Evolutionary conservation across 2,113 vertebrate species (phyloP).

Genomic region (Patagioenas fasciata): DNA sequence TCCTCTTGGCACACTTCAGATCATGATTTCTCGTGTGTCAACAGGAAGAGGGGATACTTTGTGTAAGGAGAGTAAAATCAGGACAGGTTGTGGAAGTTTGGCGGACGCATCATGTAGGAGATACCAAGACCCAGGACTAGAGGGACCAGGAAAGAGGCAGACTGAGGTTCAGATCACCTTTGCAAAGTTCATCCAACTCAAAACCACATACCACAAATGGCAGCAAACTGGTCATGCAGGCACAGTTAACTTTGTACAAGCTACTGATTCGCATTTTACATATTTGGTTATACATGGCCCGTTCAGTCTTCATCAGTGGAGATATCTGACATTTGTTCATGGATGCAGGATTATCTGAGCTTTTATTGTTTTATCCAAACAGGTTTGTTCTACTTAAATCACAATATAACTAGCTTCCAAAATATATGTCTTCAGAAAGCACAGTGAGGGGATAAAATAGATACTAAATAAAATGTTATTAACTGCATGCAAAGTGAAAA

Average conservation of each 20-base stretch:
- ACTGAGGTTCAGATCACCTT: not conserved
- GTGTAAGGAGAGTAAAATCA: not conserved
- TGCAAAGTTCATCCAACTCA: not conserved
- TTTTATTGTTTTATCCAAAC: constrained; percentile 8
- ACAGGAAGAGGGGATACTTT: not conserved
- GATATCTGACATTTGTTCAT: not conserved
- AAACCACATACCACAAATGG: not conserved
- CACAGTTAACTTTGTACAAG: not conserved
- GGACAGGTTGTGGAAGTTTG: not conserved
- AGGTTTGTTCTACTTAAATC: not conserved
- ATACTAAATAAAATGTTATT: not conserved
- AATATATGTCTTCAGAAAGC: not conserved
- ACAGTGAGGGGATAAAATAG: not conserved
- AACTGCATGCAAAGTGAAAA: not conserved
- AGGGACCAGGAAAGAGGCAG: not conserved
- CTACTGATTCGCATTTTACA: not conserved
- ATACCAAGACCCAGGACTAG: not conserved
- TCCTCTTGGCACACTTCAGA: not conserved
- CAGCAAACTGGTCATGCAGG: not conserved
- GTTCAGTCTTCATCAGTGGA: not conserved
- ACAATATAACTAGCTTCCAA: not conserved
- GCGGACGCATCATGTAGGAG: rapidly evolving
- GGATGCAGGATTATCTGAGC: not conserved
- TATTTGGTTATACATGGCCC: not conserved
- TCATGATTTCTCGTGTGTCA: not conserved